Evolutionary conservation across 2,888 invertebrate genomes (phyloP).

Genomic region (Ochlodes sylvanus): DNA sequence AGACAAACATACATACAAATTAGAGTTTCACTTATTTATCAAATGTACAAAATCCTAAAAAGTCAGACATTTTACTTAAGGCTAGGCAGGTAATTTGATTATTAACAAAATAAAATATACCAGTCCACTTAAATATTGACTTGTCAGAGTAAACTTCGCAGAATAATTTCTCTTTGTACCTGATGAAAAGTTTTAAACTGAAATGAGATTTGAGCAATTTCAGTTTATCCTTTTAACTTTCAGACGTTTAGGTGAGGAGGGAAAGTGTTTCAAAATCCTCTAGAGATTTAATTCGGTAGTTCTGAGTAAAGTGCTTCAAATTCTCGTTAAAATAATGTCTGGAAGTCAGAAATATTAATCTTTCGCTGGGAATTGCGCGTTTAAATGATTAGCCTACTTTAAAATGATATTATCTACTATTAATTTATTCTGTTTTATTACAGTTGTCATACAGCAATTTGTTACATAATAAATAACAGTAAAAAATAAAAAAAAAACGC

Average conservation of each 20-base stretch:
- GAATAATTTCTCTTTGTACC: conserved; percentile 14
- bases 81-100: not conserved
- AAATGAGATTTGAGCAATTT: conserved; percentile 31
- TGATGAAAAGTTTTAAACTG: conserved; percentile 27
- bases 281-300: conserved; percentile 37
- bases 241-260: conserved; percentile 32
- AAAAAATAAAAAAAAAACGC: too few species aligned
- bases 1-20: too few species aligned
- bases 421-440: too few species aligned
- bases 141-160: not conserved
- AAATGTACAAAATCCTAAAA: too few species aligned
- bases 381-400: not conserved
- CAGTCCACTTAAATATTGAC: conserved; percentile 6
- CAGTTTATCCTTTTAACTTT: conserved; percentile 35
- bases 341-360: conserved; percentile 26
- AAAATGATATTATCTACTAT: too few species aligned
- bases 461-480: too few species aligned
- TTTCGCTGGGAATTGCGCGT: conserved; percentile 12
- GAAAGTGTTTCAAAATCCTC: conserved; percentile 34
- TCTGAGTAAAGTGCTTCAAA: conserved; percentile 30
- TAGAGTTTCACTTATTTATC: too few species aligned
- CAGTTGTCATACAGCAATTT: too few species aligned
- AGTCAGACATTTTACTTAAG: too few species aligned
- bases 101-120: not conserved
- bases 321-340: conserved; percentile 37